Evolutionary conservation across 2,797 vertebrate species (phyloP).

Genomic region (Xerus rutilus): DNA sequence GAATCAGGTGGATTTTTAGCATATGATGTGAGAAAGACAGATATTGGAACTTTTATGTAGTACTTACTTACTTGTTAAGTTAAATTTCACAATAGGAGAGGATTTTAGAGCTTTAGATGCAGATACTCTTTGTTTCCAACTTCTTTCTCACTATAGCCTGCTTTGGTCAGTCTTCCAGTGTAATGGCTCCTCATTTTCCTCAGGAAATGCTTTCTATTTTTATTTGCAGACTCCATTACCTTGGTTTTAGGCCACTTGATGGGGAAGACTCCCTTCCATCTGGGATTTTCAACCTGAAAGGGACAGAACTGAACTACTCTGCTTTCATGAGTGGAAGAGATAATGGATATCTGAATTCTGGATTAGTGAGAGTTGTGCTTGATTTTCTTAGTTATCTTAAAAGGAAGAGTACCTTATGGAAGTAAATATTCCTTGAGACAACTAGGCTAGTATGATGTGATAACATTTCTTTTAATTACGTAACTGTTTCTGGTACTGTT

Average conservation of each 20-base stretch:
- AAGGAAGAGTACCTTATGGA: not conserved
- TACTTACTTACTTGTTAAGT: not conserved
- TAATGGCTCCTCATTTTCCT: not conserved
- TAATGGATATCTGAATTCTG: not conserved
- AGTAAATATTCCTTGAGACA: not conserved
- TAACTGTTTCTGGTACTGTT: constrained; percentile 11
- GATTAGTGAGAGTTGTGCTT: not conserved
- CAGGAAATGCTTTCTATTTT: constrained; percentile 21
- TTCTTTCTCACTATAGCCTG: not conserved
- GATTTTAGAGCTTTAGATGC: not conserved
- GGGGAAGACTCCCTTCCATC: not conserved
- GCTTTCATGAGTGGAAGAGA: constrained; percentile 34
- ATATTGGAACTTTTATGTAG: constrained; percentile 7
- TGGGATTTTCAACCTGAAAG: not conserved
- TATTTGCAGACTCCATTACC: not conserved
- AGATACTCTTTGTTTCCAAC: not conserved
- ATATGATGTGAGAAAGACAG: not conserved
- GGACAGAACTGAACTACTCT: not conserved
- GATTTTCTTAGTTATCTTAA: constrained; percentile 51
- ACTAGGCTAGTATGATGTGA: not conserved
- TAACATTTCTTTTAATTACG: constrained; percentile 39
- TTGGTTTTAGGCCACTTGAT: not conserved
- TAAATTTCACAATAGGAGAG: not conserved
- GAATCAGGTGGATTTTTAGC: not conserved
- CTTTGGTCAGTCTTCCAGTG: not conserved